A percentile compares a stretch with the other conserved stretches of the same genome.
phyloP scores from a whole-genome alignment of 2,113 vertebrate genomes.

The Heptranchias perlo region DNA sequence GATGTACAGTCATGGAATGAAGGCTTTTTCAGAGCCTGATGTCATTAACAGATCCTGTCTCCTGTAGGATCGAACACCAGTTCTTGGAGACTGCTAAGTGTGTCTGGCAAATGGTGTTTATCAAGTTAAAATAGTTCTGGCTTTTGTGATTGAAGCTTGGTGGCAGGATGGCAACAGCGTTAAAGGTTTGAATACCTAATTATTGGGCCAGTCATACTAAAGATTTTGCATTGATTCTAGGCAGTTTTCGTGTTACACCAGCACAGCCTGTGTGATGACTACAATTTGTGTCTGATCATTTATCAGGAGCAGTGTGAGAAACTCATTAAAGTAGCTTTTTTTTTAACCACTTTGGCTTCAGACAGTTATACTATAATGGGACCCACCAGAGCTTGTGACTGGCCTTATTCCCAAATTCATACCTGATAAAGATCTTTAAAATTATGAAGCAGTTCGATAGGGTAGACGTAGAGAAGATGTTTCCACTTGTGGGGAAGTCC shows the following conservation, averaged over 20 bases:
- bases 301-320: neutral
- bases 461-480: no score
- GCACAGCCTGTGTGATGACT: neutral
- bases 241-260: neutral
- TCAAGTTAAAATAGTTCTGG: neutral
- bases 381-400: neutral
- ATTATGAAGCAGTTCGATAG: no score
- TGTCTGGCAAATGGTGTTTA: neutral
- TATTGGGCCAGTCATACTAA: neutral
- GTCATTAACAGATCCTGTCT: neutral
- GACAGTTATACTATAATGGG: neutral
- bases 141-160: neutral
- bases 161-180: no score
- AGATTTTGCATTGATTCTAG: neutral
- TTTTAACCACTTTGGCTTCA: neutral
- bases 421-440: no score
- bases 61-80: neutral
- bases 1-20: neutral
- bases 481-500: no score
- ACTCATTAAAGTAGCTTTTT: neutral
- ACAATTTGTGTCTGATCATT: neutral
- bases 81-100: neutral
- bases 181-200: neutral
- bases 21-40: neutral
- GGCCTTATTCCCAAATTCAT: neutral